A percentile compares a stretch with the other conserved stretches of the same genome.
Conservation (phyloP, 64 coral and sea anemone genomes). For the Trachythela sp. region DNA sequence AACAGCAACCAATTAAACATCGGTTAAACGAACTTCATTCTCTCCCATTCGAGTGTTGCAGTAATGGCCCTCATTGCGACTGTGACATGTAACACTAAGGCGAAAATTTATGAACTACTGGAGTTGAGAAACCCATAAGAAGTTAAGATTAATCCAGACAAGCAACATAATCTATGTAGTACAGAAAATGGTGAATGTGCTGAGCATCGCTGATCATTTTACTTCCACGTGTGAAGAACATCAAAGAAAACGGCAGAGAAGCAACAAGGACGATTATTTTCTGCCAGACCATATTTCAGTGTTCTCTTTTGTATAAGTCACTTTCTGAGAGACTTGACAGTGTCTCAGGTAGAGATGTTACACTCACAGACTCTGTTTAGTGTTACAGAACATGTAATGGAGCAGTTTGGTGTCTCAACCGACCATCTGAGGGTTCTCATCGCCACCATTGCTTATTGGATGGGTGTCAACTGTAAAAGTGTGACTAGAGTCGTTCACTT, state of each 20-base stretch:
- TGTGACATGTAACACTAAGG: not conserved
- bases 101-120: not conserved
- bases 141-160: not conserved
- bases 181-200: not conserved
- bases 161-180: not conserved
- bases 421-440: not conserved
- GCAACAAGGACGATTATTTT: not conserved
- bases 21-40: not conserved
- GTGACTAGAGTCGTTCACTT: not conserved
- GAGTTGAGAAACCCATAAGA: not conserved
- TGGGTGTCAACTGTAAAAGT: conserved; percentile 1
- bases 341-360: not conserved
- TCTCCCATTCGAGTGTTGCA: not conserved
- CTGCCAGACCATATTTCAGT: not conserved
- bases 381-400: not conserved
- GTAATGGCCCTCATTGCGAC: not conserved
- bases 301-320: not conserved
- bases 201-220: not conserved
- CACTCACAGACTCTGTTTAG: not conserved
- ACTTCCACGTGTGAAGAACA: not conserved
- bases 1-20: not conserved
- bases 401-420: not conserved
- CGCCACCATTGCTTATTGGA: not conserved
- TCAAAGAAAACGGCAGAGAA: not conserved
- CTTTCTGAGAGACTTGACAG: not conserved